Conservation (phyloP, 2,797 vertebrate species). For the Threskiornis aethiopicus region DNA sequence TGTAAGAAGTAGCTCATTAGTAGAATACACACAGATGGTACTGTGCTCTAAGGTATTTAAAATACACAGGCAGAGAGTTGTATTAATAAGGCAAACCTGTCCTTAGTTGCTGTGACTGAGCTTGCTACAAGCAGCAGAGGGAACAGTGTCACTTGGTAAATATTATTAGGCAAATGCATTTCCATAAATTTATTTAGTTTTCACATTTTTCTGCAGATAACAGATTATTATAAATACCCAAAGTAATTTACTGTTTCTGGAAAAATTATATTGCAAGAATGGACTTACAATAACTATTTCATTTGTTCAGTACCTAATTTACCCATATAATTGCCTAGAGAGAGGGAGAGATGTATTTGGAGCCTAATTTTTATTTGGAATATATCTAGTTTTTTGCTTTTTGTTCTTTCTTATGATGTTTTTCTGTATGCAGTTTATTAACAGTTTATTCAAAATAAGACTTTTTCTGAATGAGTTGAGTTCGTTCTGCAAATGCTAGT, state of each 20-base stretch:
- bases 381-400: background rate
- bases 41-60: slow-evolving; percentile 69
- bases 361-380: slow-evolving; percentile 27
- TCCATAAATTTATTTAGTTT: slow-evolving; percentile 38
- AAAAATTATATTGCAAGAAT: slow-evolving; percentile 30
- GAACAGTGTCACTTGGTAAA: slow-evolving; percentile 48
- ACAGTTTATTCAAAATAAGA: background rate
- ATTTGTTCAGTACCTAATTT: slow-evolving; percentile 58
- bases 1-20: slow-evolving; percentile 69
- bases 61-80: slow-evolving; percentile 52
- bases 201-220: slow-evolving; percentile 12
- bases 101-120: background rate
- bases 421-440: slow-evolving; percentile 2
- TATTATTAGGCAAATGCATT: slow-evolving; percentile 55
- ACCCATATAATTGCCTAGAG: slow-evolving; percentile 46
- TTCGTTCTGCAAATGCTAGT: background rate
- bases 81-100: slow-evolving; percentile 64
- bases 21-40: slow-evolving; percentile 73
- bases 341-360: slow-evolving; percentile 7
- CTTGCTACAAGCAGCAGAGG: slow-evolving; percentile 20
- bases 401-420: background rate
- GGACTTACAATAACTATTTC: background rate
- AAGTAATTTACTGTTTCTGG: slow-evolving; percentile 44
- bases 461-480: background rate
- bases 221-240: slow-evolving; percentile 40